Base-by-base conservation (phyloP, 2,888 invertebrate species). In the Agrochola circellaris region DNA sequence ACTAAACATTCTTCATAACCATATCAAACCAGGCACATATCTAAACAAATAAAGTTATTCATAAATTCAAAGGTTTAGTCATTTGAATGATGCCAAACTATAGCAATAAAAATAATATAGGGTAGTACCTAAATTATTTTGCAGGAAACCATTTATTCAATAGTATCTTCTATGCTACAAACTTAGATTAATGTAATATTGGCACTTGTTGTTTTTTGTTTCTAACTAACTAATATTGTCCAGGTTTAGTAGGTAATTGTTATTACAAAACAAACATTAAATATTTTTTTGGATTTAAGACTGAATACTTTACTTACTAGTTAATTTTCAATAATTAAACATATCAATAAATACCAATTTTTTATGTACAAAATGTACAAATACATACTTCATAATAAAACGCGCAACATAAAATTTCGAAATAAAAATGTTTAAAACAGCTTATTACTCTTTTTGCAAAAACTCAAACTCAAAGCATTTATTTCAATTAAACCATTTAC, bases 21-120 rank as follows among this genome's bases (percentile, higher is more conserved):
- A 72, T 56, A 45, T 23, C 58, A 58, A 30, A 38, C n/a, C 67
- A 65, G 76, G 74, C 78, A 81, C 73, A 77, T 83, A 65, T 74
- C 66, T 58, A 69, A 56, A 73, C n/a, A 66, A 54, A 61, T 0
- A 61, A 65, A 54, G 9, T 34, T 34, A 54, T n/a, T 9, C 34
- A 20, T 34, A 34, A 17, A 68, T 67, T 4, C 23, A 34, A 23
- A 30, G 30, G 23, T 15, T 66, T 26, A 20, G 3, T 66, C 30
- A 23, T 23, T 30, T 30, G 17, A 20, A 26, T 4, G 15, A 26
- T 0, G 0, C 45, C 23, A 23, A 17, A 23, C 6, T 0, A 0
- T 5, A 23, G 26, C 23, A 66, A 23, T 34, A 30, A 17, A 15
- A n/a, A 30, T 1, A 23, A 67, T 30, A 23, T 42, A 42, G 13